Evolutionary conservation across 2,797 vertebrate genomes (phyloP).

Genomic region (Myotis vivesi): DNA sequence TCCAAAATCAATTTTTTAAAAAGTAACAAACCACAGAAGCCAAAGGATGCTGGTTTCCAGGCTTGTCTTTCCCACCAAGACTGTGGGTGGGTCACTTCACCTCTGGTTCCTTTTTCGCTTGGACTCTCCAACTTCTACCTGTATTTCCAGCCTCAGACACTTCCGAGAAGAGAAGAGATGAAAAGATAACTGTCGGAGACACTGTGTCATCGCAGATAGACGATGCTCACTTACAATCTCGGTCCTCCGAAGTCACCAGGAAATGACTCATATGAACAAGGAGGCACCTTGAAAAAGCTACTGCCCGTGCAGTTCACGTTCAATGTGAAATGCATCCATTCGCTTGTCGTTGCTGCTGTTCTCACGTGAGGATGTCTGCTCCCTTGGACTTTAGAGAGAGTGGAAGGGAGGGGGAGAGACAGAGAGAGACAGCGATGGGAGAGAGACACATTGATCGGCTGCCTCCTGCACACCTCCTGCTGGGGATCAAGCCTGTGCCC

Average conservation of each 20-base stretch:
- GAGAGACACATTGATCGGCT: too few species aligned
- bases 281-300: neutral
- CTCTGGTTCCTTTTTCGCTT: neutral
- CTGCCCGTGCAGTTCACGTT: neutral
- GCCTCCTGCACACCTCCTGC: too few species aligned
- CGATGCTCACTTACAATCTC: too few species aligned
- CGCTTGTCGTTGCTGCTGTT: too few species aligned
- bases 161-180: neutral
- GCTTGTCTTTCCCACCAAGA: neutral
- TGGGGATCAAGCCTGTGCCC: too few species aligned
- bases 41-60: neutral
- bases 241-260: neutral
- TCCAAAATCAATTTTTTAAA: neutral
- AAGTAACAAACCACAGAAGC: neutral
- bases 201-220: too few species aligned
- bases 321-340: neutral
- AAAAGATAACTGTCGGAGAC: neutral
- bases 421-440: too few species aligned
- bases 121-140: neutral
- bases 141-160: neutral
- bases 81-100: neutral
- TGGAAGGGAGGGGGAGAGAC: too few species aligned
- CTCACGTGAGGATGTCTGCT: too few species aligned
- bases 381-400: too few species aligned
- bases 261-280: neutral